Evolutionary conservation across 2,797 vertebrate species (phyloP).

Genomic region (Erethizon dorsatum): DNA sequence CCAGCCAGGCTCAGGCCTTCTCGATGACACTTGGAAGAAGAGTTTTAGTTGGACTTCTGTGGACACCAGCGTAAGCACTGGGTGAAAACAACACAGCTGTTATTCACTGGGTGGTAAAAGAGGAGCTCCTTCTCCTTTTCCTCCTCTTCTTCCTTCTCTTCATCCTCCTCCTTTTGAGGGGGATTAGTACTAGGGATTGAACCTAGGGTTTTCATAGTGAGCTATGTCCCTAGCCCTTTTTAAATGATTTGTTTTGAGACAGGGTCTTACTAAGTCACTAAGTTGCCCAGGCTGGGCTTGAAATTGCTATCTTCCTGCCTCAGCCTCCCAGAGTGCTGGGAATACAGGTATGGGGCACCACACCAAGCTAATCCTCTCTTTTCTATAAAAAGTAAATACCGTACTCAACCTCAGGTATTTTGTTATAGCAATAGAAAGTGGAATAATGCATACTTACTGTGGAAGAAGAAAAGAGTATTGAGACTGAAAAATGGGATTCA

Average conservation of each 20-base stretch:
- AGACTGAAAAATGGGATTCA: not conserved
- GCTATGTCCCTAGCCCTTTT: not conserved
- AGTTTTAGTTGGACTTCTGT: conserved; percentile 5
- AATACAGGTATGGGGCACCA: not conserved
- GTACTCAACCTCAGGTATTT: not conserved
- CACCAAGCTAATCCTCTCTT: not conserved
- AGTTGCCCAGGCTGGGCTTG: not conserved
- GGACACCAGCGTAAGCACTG: conserved; percentile 8
- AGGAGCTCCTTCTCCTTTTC: not conserved
- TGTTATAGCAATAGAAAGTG: not conserved
- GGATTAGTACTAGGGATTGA: not conserved
- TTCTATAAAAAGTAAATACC: not conserved
- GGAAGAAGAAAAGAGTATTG: conserved; percentile 25
- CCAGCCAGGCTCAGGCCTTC: not conserved
- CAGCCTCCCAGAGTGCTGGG: not conserved
- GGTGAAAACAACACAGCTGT: conserved; percentile 22
- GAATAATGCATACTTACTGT: not conserved
- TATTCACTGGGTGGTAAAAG: not conserved
- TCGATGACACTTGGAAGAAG: not conserved
- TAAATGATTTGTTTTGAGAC: not conserved
- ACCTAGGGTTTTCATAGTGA: not conserved
- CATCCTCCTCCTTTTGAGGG: not conserved
- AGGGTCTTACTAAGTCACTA: not conserved
- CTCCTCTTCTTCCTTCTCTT: not conserved
- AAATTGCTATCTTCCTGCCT: not conserved